Percentiles rank a stretch among this genome's conserved stretches.
phyloP scores from a whole-genome alignment of 1,140 invertebrate species.

The Drosophila pandora region DNA sequence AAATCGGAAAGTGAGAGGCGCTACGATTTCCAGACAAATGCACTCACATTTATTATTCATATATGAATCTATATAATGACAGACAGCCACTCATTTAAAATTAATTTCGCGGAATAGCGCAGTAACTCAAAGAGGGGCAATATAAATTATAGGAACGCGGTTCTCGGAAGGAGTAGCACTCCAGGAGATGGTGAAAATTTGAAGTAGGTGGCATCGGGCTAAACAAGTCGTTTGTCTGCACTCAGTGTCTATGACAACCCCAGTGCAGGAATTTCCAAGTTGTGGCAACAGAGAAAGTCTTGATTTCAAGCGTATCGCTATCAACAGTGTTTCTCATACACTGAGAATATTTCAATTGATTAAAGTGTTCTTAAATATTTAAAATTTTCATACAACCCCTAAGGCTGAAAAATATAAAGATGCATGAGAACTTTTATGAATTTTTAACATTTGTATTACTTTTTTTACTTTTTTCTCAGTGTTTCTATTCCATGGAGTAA shows the following conservation, averaged over 20 bases:
- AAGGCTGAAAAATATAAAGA: too few species aligned
- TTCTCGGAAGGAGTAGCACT: background rate
- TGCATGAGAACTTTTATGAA: background rate
- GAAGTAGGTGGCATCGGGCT: conserved; percentile 2
- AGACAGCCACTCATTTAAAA: conserved; percentile 73
- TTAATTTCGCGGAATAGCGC: conserved; percentile 76
- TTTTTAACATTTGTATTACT: background rate
- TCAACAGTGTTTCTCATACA: conserved; percentile 31
- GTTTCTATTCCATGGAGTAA: conserved; percentile 25
- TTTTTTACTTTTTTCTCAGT: background rate
- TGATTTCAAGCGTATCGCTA: conserved; percentile 66
- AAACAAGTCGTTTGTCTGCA: conserved; percentile 45
- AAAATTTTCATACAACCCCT: too few species aligned
- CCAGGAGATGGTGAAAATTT: conserved; percentile 4
- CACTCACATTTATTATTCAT: conserved; percentile 68
- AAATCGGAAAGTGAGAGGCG: conserved; percentile 9
- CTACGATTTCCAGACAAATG: conserved; percentile 61
- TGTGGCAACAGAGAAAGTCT: background rate
- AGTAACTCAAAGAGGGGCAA: conserved; percentile 29
- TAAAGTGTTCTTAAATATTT: too few species aligned
- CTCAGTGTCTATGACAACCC: conserved; percentile 44
- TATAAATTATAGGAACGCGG: conserved; percentile 17
- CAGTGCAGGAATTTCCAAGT: background rate
- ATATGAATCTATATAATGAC: conserved; percentile 50
- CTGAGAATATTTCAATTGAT: too few species aligned